Base-by-base conservation (phyloP, 2,113 vertebrate genomes). In the Regulus satrapa region DNA sequence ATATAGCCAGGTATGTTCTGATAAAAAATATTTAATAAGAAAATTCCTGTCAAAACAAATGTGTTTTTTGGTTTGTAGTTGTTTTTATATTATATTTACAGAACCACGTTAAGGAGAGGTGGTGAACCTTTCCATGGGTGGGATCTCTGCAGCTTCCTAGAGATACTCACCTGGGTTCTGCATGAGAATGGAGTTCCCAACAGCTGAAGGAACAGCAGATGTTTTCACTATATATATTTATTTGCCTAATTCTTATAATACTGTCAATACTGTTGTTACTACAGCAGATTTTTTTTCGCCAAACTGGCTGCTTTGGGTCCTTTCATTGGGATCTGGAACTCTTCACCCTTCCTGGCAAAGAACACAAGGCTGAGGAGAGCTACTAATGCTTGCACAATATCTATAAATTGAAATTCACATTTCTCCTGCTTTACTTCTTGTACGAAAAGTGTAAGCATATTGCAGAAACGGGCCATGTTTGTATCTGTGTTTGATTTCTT, bases 21-120 rank as follows among this genome's bases (percentile, higher is more conserved):
- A 5, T 51, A 12, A 62, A 62, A 62, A 54, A 26, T 21, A 26
- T 45, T 43, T 45, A 23, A 11, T n/a, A 31, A 54, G 62, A 79
- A 45, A 3, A 4, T 10, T 48, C 1, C 32, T 49, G 12, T n/a
- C 32, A 36, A 52, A 69, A 64, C 9, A 77, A 69, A 48, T 1
- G 0, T 17, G 10, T n/a, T n/a, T n/a, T n/a, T n/a, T n/a, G n/a
- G n/a, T n/a, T n/a, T n/a, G n/a, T n/a, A n/a, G n/a, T 75, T 93
- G 7, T 61, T 74, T 14, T 36, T 26, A 9, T 48, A 6, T 6
- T 18, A 51, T 19, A 25, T 55, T 17, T 38, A 64, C 45, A 20
- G 20, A 38, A 8, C 2, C 32, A 16, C 0, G 0, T 16, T 40
- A 43, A 26, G 13, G 25, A 64, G 4, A 1, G 4, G 8, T 38